Evolutionary conservation across 1,140 invertebrate genomes (phyloP).

Genomic region (Tetranychus urticae): DNA sequence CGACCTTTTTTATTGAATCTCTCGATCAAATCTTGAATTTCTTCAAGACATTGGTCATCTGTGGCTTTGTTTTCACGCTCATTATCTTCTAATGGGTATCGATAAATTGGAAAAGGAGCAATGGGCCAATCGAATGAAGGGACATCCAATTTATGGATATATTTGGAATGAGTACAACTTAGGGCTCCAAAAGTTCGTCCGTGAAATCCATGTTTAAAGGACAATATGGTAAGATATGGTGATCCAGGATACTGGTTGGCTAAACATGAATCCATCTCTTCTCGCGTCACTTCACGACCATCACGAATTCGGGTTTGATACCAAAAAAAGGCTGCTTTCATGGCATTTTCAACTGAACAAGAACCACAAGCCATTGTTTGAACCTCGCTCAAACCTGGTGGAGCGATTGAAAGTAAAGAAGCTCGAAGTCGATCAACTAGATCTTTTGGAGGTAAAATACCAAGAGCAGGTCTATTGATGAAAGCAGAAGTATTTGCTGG

Average conservation of each 20-base stretch:
- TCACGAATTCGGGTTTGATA: conserved; percentile 31
- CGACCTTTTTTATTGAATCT: conserved; percentile 42
- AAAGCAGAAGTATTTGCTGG: conserved; percentile 49
- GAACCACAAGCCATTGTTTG: conserved; percentile 94
- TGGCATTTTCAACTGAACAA: conserved; percentile 79
- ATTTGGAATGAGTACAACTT: conserved; percentile 66
- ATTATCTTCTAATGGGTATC: conserved; percentile 72
- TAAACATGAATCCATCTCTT: conserved; percentile 60
- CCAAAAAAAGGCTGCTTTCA: conserved; percentile 40
- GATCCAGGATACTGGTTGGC: conserved; percentile 59
- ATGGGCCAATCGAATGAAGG: conserved; percentile 86
- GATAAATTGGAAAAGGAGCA: conserved; percentile 53
- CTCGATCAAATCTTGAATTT: conserved; percentile 36
- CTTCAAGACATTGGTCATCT: conserved; percentile 43
- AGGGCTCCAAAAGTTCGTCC: conserved; percentile 52
- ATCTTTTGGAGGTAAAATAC: conserved; percentile 60
- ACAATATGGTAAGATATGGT: conserved; percentile 58
- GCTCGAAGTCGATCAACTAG: conserved; percentile 50
- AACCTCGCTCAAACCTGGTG: conserved; percentile 14
- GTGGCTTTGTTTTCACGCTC: conserved; percentile 48
- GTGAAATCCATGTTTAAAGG: conserved; percentile 48
- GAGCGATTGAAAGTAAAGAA: conserved; percentile 37
- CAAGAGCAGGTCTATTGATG: conserved; percentile 73
- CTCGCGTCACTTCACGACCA: conserved; percentile 37
- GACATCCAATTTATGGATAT: conserved; percentile 83